Base-by-base conservation (phyloP, 2,888 invertebrate species). In the Dynastes hyllus region DNA sequence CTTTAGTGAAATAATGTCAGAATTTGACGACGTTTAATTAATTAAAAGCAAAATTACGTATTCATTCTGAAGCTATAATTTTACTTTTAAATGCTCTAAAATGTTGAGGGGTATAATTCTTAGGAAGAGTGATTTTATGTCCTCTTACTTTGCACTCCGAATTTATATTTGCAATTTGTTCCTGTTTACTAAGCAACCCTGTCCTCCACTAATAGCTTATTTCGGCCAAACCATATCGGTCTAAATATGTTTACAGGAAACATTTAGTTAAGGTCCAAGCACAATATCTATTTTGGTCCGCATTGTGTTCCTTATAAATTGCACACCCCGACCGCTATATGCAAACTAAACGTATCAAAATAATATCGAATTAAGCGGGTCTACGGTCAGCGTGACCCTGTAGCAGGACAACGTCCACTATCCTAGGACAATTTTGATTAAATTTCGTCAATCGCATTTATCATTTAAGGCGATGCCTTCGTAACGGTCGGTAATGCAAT, bases 361-460 rank as follows among this genome's bases (percentile, higher is more conserved):
- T 69, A 51, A 69, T 69, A 69, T 69, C 69, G 40, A 69, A 69
- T 69, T 69, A 69, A 51, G 32, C 51, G 69, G 69, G 69, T 69
- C 69, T 51, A 50, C 69, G 50, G 69, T 69, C 51, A n/a, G 13
- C 11, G 22, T 29, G 50, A 29, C 29, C 69, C 63, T 1, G 22
- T 22, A 29, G 63, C 32, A 58, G 22, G 16, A 16, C 40, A 27
- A 50, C 32, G 45, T 40, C 69, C 27, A 29, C 51, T 69, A 51
- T 51, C 32, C 29, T 51, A 29, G 69, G 29, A 69, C 51, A 69
- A 51, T 69, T 69, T 69, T 69, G 69, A 69, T 69, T 69, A 69
- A 69, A 69, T 69, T 69, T 69, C 51, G 69, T 69, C 69, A 32
- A 69, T 69, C 69, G 32, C 69, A 69, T 69, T 69, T 69, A 69